These are phyloP conservation scores for Caenorhabditis imperialis DNA, from an alignment of 2,888 invertebrate species.

Conservation along the genomic window DNA sequence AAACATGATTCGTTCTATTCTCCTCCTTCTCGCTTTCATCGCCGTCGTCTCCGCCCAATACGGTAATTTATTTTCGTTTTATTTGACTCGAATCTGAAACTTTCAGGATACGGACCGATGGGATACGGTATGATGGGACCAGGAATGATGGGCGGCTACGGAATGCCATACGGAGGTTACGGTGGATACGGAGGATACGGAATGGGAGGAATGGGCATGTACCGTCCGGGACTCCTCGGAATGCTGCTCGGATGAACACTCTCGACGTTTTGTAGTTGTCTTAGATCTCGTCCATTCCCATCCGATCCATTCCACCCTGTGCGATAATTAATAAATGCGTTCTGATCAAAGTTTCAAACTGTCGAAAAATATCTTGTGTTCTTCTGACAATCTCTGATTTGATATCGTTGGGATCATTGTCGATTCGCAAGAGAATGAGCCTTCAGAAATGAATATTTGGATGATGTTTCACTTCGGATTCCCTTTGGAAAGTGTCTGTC, in stretches of 20 bases:
- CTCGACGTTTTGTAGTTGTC: too few species aligned
- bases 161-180: slow-evolving; percentile 2
- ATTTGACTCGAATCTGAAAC: background rate
- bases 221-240: slow-evolving; percentile 38
- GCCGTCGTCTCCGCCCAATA: background rate
- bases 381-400: too few species aligned
- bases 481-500: too few species aligned
- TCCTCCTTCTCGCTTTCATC: background rate
- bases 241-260: slow-evolving; percentile 24
- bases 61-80: background rate
- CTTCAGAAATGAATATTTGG: too few species aligned
- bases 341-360: too few species aligned
- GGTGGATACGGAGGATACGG: slow-evolving; percentile 14
- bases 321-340: too few species aligned
- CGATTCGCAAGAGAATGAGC: too few species aligned
- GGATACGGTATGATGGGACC: slow-evolving; percentile 31
- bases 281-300: too few species aligned
- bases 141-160: slow-evolving; percentile 25
- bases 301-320: too few species aligned
- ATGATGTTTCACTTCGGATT: too few species aligned
- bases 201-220: slow-evolving; percentile 22
- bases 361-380: too few species aligned
- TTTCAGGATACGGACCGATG: slow-evolving; percentile 31
- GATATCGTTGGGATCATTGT: too few species aligned
- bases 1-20: background rate